Evolutionary conservation across 2,113 vertebrate genomes (phyloP), one percentile per base, ranked within the genome.

Genomic region (Lipophrys pholis): DNA sequence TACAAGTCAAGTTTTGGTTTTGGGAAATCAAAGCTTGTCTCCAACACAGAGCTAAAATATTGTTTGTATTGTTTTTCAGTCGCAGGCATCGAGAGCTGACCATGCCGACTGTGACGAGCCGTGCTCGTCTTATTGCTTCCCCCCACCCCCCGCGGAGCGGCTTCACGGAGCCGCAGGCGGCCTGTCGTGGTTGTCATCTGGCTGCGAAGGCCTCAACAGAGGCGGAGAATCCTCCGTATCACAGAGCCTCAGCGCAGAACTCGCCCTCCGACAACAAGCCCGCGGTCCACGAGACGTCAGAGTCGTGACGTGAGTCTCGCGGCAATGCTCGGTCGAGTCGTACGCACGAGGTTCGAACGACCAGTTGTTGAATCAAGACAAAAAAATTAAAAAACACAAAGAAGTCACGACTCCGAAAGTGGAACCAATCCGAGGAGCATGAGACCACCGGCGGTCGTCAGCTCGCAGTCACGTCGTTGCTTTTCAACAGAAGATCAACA

Each of bases 161-260:
- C 36, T 11, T 6, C 2, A 50, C 15, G 39, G 52, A 21, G 17
- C 52, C 61, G 7, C 21, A 40, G 69, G 57, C 8, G 67, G 64
- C 14, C 1, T 51, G 21, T 52, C 45, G 58, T 16, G 35, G 42
- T 38, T 40, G 52, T 38, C n/a, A 16, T 62, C 2, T 0, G 56
- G 35, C 55, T 11, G 66, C 8, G 5, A 4, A 17, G 87, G 83
- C 80, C 81, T 91, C 86, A 90, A 78, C 84, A 57, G 83, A 81
- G 36, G 75, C 7, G 4, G 8, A 1, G 0, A 2, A 1, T 15
- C 57, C 73, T 73, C 73, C 14, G 62, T 61, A 66, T 89, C 88
- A 90, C 81, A 77, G 78, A 77, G 83, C 86, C 80, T 74, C 36
- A 14, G 8, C 46, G 6, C 38, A 0, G 45, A 70, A 10, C 1